phyloP scores from a whole-genome alignment of 1,140 invertebrate genomes.

The Diplogasteroides magnus region DNA sequence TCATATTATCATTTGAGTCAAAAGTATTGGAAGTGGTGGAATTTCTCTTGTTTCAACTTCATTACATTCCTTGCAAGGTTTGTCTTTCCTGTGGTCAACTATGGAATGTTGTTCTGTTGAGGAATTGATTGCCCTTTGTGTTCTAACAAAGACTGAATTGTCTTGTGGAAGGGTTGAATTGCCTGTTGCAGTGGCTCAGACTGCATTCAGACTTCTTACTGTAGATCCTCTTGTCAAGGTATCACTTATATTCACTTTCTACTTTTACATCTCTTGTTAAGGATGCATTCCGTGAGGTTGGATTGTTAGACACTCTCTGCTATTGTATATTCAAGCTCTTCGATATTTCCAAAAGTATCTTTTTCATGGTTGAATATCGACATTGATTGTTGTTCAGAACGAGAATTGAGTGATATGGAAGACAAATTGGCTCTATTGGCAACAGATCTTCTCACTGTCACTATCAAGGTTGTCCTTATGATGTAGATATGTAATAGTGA shows the following conservation, averaged over 20 bases:
- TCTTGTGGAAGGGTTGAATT: conserved; percentile 45
- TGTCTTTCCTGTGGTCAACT: not conserved
- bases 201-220: conserved; percentile 59
- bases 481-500: no score
- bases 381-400: conserved; percentile 16
- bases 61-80: conserved; percentile 90
- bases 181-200: conserved; percentile 64
- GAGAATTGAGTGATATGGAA: conserved; percentile 51
- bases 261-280: conserved; percentile 66
- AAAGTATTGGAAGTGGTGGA: conserved; percentile 93
- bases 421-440: conserved; percentile 74
- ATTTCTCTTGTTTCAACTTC: conserved; percentile 91
- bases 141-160: conserved; percentile 75
- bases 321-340: conserved; percentile 32
- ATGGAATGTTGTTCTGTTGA: not conserved
- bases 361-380: not conserved
- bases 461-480: conserved; percentile 69
- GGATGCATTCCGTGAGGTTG: conserved; percentile 95
- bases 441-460: conserved; percentile 76
- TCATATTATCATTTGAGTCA: conserved; percentile 61
- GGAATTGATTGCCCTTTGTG: conserved; percentile 88
- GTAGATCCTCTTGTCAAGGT: conserved; percentile 69
- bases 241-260: not conserved
- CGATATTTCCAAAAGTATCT: conserved; percentile 17
- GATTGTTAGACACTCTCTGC: conserved; percentile 84